phyloP scores from a whole-genome alignment of 2,797 vertebrate genomes.

The Ispidina picta region DNA sequence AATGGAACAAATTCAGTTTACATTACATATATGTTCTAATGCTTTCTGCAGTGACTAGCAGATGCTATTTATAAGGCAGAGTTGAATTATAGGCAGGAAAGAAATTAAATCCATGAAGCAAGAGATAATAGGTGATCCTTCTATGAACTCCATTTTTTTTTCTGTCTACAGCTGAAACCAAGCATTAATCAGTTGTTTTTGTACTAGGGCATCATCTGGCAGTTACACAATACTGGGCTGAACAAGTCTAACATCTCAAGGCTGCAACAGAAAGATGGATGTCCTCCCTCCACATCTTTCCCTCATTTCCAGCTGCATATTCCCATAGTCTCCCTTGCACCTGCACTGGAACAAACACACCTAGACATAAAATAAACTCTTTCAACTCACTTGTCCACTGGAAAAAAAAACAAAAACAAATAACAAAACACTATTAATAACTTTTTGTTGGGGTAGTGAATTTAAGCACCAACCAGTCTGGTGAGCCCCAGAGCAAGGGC shows the following conservation, averaged over 20 bases:
- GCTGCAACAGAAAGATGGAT: not conserved
- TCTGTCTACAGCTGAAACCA: not conserved
- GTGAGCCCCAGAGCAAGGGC: not conserved
- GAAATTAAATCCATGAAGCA: not conserved
- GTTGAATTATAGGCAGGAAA: not conserved
- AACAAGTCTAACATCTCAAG: not conserved
- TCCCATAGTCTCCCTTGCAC: not conserved
- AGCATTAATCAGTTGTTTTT: slow-evolving; percentile 28
- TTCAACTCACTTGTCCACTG: not conserved
- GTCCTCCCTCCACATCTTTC: not conserved
- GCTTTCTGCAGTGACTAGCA: not conserved
- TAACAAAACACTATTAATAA: not conserved
- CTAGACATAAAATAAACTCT: not conserved
- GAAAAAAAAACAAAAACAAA: not conserved
- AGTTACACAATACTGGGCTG: not conserved
- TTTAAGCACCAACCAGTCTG: not conserved
- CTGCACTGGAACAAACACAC: not conserved
- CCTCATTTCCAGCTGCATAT: not conserved
- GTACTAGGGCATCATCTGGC: not conserved
- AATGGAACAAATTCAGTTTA: not conserved
- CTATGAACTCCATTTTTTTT: not conserved
- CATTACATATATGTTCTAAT: not conserved
- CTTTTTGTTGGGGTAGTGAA: not conserved
- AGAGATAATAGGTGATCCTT: not conserved
- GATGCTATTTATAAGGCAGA: not conserved